phyloP scores from a whole-genome alignment of 2,888 invertebrate genomes.

The Leucania comma region DNA sequence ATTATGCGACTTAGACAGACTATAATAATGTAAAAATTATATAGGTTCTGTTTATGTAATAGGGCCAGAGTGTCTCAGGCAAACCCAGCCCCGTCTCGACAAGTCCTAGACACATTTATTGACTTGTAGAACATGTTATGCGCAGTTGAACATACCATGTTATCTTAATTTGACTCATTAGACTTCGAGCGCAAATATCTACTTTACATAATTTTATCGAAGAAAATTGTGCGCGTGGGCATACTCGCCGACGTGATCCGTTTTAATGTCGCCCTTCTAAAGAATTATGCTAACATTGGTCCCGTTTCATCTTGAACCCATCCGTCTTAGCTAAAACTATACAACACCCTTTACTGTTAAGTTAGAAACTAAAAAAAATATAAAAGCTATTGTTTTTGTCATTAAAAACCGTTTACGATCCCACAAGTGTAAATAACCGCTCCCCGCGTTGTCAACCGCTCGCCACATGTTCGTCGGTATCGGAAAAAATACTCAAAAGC shows the following conservation, averaged over 20 bases:
- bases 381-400: slow-evolving; percentile 72
- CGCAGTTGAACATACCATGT: slow-evolving; percentile 74
- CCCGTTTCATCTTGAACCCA: slow-evolving; percentile 64
- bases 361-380: slow-evolving; percentile 36
- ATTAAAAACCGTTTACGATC: slow-evolving; percentile 76
- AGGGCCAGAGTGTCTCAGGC: slow-evolving; percentile 56
- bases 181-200: slow-evolving; percentile 82
- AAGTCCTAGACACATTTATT: slow-evolving; percentile 80
- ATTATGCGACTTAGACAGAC: slow-evolving; percentile 51
- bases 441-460: slow-evolving; percentile 69
- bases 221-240: slow-evolving; percentile 87
- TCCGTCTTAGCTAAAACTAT: slow-evolving; percentile 56
- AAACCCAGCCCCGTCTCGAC: slow-evolving; percentile 75
- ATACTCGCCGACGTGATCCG: slow-evolving; percentile 77
- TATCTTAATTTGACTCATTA: slow-evolving; percentile 88
- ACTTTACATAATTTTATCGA: slow-evolving; percentile 88
- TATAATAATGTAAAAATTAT: slow-evolving; percentile 58
- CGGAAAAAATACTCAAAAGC: slow-evolving; percentile 74
- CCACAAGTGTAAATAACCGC: slow-evolving; percentile 79
- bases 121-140: slow-evolving; percentile 81
- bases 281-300: slow-evolving; percentile 81
- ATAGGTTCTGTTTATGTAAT: slow-evolving; percentile 58
- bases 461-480: slow-evolving; percentile 72
- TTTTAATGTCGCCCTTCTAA: slow-evolving; percentile 82
- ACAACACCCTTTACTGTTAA: slow-evolving; percentile 54